phyloP scores from a whole-genome alignment of 2,888 invertebrate species.

The Nymphalis c-album region DNA sequence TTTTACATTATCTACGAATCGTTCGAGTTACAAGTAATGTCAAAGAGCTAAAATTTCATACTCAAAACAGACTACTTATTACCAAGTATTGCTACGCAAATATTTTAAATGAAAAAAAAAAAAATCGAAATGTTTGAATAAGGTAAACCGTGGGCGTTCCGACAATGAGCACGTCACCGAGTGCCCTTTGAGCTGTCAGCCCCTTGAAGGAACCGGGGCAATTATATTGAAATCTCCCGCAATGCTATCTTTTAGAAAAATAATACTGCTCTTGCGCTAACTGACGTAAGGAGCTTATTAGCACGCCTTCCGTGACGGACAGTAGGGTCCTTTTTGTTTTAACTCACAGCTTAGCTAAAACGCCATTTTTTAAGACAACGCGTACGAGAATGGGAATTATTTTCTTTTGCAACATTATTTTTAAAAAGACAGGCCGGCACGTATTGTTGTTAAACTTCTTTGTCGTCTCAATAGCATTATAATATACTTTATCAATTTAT shows the following conservation, averaged over 20 bases:
- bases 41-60: slow-evolving; percentile 33
- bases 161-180: slow-evolving; percentile 78
- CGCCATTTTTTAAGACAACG: slow-evolving; percentile 24
- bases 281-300: slow-evolving; percentile 76
- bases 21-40: slow-evolving; percentile 18
- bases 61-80: slow-evolving; percentile 39
- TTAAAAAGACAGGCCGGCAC: neutral
- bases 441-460: neutral
- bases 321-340: slow-evolving; percentile 44
- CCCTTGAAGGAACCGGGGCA: slow-evolving; percentile 78
- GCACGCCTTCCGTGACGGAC: slow-evolving; percentile 61
- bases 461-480: neutral
- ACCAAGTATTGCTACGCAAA: slow-evolving; percentile 50
- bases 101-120: slow-evolving; percentile 71
- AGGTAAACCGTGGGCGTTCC: slow-evolving; percentile 76
- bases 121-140: slow-evolving; percentile 73
- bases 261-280: slow-evolving; percentile 68
- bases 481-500: neutral
- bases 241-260: slow-evolving; percentile 77
- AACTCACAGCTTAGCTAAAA: slow-evolving; percentile 31
- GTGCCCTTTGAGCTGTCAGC: slow-evolving; percentile 79
- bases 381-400: neutral
- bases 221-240: slow-evolving; percentile 79
- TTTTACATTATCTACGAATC: slow-evolving; percentile 1
- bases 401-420: slow-evolving; percentile 6